phyloP scores from a whole-genome alignment of 1,140 invertebrate genomes.

The Aphelinus certus region DNA sequence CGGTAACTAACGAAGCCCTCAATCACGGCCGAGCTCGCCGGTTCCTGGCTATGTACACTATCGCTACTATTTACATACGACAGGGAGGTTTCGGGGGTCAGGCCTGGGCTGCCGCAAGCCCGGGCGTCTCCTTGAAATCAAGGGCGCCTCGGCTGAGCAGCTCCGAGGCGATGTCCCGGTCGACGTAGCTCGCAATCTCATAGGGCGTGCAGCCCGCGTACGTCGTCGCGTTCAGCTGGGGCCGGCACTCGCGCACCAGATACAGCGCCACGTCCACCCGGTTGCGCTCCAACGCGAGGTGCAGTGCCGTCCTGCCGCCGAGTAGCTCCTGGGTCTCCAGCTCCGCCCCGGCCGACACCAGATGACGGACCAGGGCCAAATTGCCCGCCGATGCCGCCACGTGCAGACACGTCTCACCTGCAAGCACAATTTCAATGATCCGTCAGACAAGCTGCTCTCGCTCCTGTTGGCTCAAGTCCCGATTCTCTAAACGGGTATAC shows the following conservation, averaged over 20 bases:
- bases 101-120: no score
- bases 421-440: neutral
- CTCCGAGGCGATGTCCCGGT: neutral
- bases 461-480: no score
- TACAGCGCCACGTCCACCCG: neutral
- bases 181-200: slow-evolving; percentile 9
- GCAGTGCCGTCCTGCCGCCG: slow-evolving; percentile 19
- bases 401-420: slow-evolving; percentile 25
- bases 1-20: no score
- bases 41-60: no score
- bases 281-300: slow-evolving; percentile 15
- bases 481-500: no score
- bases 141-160: neutral
- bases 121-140: no score
- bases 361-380: neutral
- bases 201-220: slow-evolving; percentile 23
- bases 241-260: neutral
- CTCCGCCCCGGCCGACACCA: neutral
- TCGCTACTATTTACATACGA: no score
- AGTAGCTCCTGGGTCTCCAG: slow-evolving; percentile 11
- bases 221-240: neutral
- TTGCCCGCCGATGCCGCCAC: neutral
- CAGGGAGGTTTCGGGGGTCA: no score
- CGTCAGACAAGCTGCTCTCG: no score
- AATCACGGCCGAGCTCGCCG: no score